Evolutionary conservation across 2,888 invertebrate genomes (phyloP).

Genomic region (Protodeltote pygarga): DNA sequence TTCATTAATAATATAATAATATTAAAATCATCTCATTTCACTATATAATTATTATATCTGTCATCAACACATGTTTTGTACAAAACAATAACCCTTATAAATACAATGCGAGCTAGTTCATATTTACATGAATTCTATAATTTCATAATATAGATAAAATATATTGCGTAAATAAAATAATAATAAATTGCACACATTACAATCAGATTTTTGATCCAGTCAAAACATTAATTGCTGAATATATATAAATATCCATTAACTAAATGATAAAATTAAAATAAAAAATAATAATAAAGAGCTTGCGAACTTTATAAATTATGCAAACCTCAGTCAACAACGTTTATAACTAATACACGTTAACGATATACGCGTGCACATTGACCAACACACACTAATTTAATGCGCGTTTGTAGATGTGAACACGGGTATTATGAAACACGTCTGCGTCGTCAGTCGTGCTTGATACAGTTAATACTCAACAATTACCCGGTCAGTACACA

Average conservation of each 20-base stretch:
- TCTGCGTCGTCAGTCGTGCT: constrained; percentile 15
- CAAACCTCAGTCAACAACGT: constrained; percentile 73
- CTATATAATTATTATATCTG: constrained; percentile 51
- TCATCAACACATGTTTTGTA: constrained; percentile 65
- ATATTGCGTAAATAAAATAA: constrained; percentile 60
- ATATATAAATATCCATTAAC: constrained; percentile 57
- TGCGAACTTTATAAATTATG: constrained; percentile 76
- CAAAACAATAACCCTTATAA: constrained; percentile 69
- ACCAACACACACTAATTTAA: constrained; percentile 31
- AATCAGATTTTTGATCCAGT: constrained; percentile 85
- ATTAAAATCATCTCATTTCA: constrained; percentile 54
- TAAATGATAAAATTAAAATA: constrained; percentile 64
- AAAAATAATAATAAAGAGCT: constrained; percentile 67
- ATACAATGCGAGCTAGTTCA: constrained; percentile 61
- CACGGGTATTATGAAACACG: constrained; percentile 17
- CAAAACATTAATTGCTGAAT: constrained; percentile 69
- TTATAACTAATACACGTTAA: constrained; percentile 44
- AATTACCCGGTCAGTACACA: constrained; percentile 30
- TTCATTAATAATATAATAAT: constrained; percentile 47
- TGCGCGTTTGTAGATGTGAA: too few species aligned
- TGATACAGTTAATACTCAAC: constrained; percentile 18
- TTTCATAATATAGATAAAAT: constrained; percentile 52
- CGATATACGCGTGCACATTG: constrained; percentile 11
- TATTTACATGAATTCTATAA: constrained; percentile 66
- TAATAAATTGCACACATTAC: constrained; percentile 76